Conservation (phyloP, 1,140 invertebrate genomes). For the Triops cancriformis region DNA sequence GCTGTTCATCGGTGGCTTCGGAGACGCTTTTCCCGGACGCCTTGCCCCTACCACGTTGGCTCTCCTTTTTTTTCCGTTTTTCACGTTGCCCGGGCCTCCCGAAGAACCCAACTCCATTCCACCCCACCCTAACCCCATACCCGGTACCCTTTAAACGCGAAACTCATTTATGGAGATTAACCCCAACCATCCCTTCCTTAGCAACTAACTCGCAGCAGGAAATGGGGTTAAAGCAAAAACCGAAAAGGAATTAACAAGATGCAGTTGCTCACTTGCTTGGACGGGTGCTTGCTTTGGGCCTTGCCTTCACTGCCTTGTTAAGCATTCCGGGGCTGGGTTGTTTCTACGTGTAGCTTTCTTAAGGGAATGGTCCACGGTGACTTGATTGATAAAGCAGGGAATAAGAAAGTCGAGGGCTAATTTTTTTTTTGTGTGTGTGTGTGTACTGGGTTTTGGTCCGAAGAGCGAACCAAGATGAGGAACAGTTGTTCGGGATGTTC, state of each 20-base stretch:
- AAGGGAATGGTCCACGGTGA: background rate
- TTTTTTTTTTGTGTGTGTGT: too few relatives aligned
- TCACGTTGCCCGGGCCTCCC: background rate
- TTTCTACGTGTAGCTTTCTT: background rate
- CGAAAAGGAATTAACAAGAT: background rate
- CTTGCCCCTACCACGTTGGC: background rate
- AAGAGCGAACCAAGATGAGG: too few relatives aligned
- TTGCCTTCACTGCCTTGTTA: background rate
- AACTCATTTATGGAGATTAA: constrained; percentile 14
- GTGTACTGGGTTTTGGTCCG: too few relatives aligned
- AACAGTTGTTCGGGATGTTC: too few relatives aligned
- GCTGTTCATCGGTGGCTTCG: constrained; percentile 8
- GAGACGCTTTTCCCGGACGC: background rate
- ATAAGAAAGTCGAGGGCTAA: too few relatives aligned
- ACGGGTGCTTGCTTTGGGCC: too few relatives aligned
- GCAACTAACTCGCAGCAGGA: constrained; percentile 6
- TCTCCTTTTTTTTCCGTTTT: background rate
- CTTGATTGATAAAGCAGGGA: background rate
- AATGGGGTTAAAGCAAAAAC: constrained; percentile 6
- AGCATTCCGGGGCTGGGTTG: background rate
- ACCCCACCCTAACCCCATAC: background rate
- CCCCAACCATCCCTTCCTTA: background rate
- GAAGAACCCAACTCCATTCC: background rate
- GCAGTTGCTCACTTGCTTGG: background rate
- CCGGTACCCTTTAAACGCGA: background rate